Evolutionary conservation across 1,140 invertebrate genomes (phyloP).

Genomic region (Listronotus oregonensis): DNA sequence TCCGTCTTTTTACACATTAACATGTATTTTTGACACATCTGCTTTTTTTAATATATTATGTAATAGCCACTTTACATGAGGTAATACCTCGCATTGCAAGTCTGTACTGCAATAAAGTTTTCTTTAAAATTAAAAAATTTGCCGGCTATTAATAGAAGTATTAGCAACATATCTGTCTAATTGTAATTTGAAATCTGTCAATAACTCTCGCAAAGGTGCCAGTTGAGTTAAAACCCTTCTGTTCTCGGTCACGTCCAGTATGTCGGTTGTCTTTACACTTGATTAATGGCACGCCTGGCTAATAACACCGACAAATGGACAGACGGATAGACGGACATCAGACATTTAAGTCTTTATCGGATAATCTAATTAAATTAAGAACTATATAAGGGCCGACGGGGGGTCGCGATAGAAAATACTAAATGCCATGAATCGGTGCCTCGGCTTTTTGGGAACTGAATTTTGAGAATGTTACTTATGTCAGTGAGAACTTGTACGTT

Average conservation of each 20-base stretch:
- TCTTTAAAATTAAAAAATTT: no score
- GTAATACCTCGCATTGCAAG: no score
- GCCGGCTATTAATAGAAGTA: no score
- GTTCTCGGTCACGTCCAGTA: conserved; percentile 27
- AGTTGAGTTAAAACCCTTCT: conserved; percentile 8
- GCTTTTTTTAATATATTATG: no score
- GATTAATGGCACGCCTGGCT: conserved; percentile 30
- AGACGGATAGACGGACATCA: conserved; percentile 16
- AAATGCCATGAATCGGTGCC: conserved; percentile 23
- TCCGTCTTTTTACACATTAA: no score
- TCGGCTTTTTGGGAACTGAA: conserved; percentile 21
- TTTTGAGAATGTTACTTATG: conserved; percentile 28
- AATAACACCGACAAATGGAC: conserved; percentile 30
- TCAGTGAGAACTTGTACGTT: conserved; percentile 19
- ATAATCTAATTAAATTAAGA: conserved; percentile 35
- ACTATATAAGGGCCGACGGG: conserved; percentile 24
- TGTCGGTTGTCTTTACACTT: conserved; percentile 27
- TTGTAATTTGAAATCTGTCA: background rate
- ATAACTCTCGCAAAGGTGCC: background rate
- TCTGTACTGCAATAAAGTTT: no score
- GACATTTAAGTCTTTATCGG: conserved; percentile 27
- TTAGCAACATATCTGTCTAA: background rate
- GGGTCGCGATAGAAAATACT: conserved; percentile 25
- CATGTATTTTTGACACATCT: no score
- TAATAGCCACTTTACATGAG: no score